phyloP scores from a whole-genome alignment of 2,797 vertebrate species.

The Falco rusticolus region DNA sequence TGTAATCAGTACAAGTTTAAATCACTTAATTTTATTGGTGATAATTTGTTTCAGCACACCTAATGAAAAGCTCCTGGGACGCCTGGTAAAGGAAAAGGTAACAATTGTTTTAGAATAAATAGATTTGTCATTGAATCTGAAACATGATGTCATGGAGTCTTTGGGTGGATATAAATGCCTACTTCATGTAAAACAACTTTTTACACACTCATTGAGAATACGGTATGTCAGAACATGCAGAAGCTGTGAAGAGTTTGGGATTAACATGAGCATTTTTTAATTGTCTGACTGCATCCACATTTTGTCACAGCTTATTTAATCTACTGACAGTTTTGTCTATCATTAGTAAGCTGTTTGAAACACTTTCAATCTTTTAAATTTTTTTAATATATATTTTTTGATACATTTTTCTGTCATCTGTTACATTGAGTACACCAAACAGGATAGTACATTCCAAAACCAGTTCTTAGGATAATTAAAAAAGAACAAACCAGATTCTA shows the following conservation, averaged over 20 bases:
- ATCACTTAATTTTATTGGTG: background rate
- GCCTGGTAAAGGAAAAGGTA: constrained; percentile 98
- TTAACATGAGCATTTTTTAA: background rate
- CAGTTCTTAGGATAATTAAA: background rate
- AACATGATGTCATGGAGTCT: background rate
- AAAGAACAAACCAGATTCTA: background rate
- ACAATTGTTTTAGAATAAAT: background rate
- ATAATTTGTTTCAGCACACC: constrained; percentile 86
- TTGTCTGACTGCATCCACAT: background rate
- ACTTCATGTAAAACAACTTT: background rate
- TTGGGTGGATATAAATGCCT: background rate
- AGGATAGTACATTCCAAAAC: background rate
- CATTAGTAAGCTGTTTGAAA: background rate
- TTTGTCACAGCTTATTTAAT: background rate
- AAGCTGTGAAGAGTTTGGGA: background rate
- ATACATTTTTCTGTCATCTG: background rate
- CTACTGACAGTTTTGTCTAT: background rate
- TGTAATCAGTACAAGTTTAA: background rate
- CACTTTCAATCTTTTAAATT: background rate
- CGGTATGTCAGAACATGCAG: background rate
- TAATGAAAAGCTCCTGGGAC: constrained; percentile 96
- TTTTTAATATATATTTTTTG: background rate
- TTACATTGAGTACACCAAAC: background rate
- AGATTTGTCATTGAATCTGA: background rate
- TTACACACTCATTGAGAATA: background rate